Evolutionary conservation across 2,888 invertebrate species (phyloP).

Genomic region (Alentia gelatinosa): DNA sequence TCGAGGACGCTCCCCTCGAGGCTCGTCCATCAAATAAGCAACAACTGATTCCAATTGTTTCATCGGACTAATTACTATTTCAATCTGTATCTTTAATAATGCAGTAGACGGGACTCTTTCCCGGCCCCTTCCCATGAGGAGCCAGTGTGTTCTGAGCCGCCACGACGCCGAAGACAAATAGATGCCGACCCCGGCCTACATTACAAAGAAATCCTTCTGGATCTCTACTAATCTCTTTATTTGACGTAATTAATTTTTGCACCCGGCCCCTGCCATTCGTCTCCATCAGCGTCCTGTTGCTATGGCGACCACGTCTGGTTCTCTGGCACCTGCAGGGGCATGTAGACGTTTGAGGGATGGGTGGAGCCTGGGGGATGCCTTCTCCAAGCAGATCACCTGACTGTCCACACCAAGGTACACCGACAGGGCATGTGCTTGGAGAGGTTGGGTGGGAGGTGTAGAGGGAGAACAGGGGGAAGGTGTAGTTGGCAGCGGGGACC

Average conservation of each 20-base stretch:
- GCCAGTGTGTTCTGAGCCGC: not conserved
- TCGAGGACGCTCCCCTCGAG: not conserved
- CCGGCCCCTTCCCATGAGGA: not conserved
- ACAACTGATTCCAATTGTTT: conserved; percentile 33
- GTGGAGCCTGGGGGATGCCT: not conserved
- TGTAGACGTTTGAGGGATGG: not conserved
- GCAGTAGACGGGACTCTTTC: conserved; percentile 17
- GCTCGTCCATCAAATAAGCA: conserved; percentile 11
- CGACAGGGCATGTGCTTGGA: not conserved
- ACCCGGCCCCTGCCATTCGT: conserved; percentile 12
- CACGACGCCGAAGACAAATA: conserved; percentile 23
- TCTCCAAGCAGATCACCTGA: not conserved
- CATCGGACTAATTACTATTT: conserved; percentile 33
- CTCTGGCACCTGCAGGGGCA: not conserved
- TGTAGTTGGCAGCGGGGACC: no score
- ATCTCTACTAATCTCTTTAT: conserved; percentile 42
- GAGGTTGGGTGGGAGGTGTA: not conserved
- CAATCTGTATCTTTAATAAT: conserved; percentile 21
- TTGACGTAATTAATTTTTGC: conserved; percentile 45
- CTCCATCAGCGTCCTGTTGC: conserved; percentile 39
- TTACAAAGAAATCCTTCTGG: conserved; percentile 36
- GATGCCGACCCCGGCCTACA: conserved; percentile 36
- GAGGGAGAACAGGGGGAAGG: not conserved
- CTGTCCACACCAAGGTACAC: not conserved
- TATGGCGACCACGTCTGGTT: not conserved